Evolutionary conservation across 2,888 invertebrate species (phyloP).

Genomic region (Electrophaes corylata): DNA sequence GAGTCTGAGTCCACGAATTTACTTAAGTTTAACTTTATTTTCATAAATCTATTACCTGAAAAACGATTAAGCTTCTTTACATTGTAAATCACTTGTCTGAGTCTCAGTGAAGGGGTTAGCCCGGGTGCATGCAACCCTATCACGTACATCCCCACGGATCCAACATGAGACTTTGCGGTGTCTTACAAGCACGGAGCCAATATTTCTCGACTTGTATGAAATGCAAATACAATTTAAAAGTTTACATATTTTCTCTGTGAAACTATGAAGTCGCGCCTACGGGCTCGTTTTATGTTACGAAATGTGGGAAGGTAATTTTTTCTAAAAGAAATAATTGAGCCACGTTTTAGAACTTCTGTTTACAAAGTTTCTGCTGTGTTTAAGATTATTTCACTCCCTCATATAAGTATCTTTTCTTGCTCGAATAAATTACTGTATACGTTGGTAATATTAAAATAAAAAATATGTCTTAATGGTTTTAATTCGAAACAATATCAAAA

Average conservation of each 20-base stretch:
- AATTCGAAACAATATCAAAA: conserved; percentile 11
- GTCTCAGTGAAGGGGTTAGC: conserved; percentile 14
- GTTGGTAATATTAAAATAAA: background rate
- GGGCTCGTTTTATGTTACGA: conserved; percentile 43
- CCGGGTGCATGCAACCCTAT: conserved; percentile 42
- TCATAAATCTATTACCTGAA: background rate
- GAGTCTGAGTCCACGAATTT: too few relatives aligned
- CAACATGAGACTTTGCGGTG: conserved; percentile 61
- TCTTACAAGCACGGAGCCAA: conserved; percentile 67
- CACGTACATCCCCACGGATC: conserved; percentile 51
- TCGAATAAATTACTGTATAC: background rate
- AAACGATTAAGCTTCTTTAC: background rate
- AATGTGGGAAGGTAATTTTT: conserved; percentile 24
- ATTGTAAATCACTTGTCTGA: conserved; percentile 10
- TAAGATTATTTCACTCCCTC: conserved; percentile 5
- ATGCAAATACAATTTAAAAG: conserved; percentile 83
- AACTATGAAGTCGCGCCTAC: conserved; percentile 72
- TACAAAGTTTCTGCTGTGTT: conserved; percentile 1
- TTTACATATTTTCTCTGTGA: conserved; percentile 74
- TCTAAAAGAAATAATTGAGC: conserved; percentile 11
- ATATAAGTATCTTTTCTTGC: background rate
- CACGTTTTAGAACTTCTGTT: conserved; percentile 14
- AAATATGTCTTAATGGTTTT: conserved; percentile 1
- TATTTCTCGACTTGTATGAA: conserved; percentile 76
- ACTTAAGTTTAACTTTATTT: background rate